phyloP scores from a whole-genome alignment of 2,113 vertebrate species.

The Corydoras sp. region DNA sequence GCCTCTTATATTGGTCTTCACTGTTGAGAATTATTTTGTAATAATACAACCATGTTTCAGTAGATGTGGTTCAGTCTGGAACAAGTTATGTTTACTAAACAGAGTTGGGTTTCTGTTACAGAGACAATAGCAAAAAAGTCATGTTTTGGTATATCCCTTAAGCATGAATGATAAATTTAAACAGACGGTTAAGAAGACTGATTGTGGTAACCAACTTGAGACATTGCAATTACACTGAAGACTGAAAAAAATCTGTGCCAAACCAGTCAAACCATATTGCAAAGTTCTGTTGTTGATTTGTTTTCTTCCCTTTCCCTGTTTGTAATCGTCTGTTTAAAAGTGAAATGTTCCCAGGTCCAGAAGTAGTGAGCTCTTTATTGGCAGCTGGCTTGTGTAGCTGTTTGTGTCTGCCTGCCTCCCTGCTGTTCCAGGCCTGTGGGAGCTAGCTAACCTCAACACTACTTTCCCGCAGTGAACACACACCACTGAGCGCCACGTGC shows the following conservation, averaged over 20 bases:
- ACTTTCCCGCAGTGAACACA: slow-evolving; percentile 21
- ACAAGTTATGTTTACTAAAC: slow-evolving; percentile 26
- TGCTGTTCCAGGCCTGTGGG: slow-evolving; percentile 34
- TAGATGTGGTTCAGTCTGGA: slow-evolving; percentile 14
- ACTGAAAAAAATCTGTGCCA: too few species aligned
- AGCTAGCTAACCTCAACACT: slow-evolving; percentile 27
- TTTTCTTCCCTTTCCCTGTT: too few species aligned
- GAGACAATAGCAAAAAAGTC: slow-evolving; percentile 6
- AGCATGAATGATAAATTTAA: slow-evolving; percentile 15
- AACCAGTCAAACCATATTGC: too few species aligned
- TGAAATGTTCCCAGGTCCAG: slow-evolving; percentile 15
- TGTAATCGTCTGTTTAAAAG: slow-evolving; percentile 5
- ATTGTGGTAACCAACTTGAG: slow-evolving; percentile 9
- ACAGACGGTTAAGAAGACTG: slow-evolving; percentile 16
- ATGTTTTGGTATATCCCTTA: slow-evolving; percentile 8
- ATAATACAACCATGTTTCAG: slow-evolving; percentile 19
- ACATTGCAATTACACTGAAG: neutral
- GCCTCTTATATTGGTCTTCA: too few species aligned
- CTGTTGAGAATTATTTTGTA: slow-evolving; percentile 3
- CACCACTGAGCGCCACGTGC: slow-evolving; percentile 13
- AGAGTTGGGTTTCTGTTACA: slow-evolving; percentile 26
- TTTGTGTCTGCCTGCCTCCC: slow-evolving; percentile 18
- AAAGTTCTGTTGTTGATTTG: slow-evolving; percentile 5
- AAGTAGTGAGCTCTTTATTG: slow-evolving; percentile 37
- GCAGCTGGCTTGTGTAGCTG: slow-evolving; percentile 33